Evolutionary conservation across 2,797 vertebrate genomes (phyloP), one percentile per base, ranked within the genome.

Genomic region (Mormyrops boulengeri): DNA sequence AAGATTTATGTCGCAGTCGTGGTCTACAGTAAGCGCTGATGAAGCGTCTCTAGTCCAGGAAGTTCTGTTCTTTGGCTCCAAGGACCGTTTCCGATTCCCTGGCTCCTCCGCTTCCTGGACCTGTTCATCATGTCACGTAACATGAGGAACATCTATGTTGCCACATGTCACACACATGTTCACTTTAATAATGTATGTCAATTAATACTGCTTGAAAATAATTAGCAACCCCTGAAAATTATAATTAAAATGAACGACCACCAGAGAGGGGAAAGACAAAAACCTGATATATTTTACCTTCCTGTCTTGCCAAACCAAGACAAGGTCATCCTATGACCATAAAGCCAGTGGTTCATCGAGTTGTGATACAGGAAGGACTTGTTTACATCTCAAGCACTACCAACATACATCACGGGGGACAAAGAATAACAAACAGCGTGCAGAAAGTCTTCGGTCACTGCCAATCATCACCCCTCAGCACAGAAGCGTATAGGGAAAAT

Each of bases 361-460:
- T 92, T 94, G 91, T 93, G 93, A 96, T 96, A 94, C 93, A 95
- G 93, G 94, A 96, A 96, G 94, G 95, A 94, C 94, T 95, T 97
- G 96, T 97, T 97, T 97, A 96, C 93, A 93, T 95, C 95, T 96
- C 94, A 94, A 94, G 93, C 93, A 95, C 95, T 93, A 95, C 94
- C 95, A 96, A 95, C 96, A 97, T 96, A 96, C 94, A 97, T 97
- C 96, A 95, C 95, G 94, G 95, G 94, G 91, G 96, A 97, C 95
- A 96, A 95, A 96, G 95, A 95, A 97, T 95, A 94, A 95, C 94
- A 96, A 96, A 95, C 95, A 94, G 93, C 94, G 93, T 92, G 93
- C 95, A 94, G 94, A 94, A 95, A 95, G 96, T 95, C 94, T 94
- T 97, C 95, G 93, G 95, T 97, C 95, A 95, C 95, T 96, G 97